A percentile compares a stretch with the other conserved stretches of the same genome.
Evolutionary conservation across 2,888 invertebrate genomes (phyloP).

Genomic region (Drosophila melanosoma): DNA sequence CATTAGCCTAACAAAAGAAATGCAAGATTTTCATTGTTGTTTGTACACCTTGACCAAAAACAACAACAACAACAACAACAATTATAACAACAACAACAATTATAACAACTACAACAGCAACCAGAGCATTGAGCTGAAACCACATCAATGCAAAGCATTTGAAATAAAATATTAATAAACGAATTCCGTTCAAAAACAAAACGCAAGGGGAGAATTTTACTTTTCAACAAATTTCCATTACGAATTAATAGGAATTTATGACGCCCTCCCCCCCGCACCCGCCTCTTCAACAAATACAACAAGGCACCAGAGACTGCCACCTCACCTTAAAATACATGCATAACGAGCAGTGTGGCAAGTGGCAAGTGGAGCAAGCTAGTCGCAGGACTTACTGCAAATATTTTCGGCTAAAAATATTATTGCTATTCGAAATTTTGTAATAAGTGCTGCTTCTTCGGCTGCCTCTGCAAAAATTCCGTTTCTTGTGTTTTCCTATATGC

Average conservation of each 20-base stretch:
- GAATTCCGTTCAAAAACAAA: slow-evolving; percentile 47
- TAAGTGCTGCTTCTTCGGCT: slow-evolving; percentile 23
- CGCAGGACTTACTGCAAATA: slow-evolving; percentile 32
- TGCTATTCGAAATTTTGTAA: slow-evolving; percentile 74
- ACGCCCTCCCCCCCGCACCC: slow-evolving; percentile 23
- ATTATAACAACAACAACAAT: not conserved
- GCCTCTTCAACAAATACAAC: not conserved
- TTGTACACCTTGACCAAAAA: slow-evolving; percentile 43
- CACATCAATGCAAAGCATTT: slow-evolving; percentile 41
- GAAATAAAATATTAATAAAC: slow-evolving; percentile 74
- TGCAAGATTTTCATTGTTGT: slow-evolving; percentile 33
- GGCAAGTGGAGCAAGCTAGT: slow-evolving; percentile 1
- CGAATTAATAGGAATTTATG: slow-evolving; percentile 80
- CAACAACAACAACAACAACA: not conserved
- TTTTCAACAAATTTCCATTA: slow-evolving; percentile 73
- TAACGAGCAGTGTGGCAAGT: not conserved
- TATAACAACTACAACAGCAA: not conserved
- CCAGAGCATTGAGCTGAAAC: slow-evolving; percentile 1
- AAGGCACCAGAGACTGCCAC: slow-evolving; percentile 16
- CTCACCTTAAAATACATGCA: slow-evolving; percentile 36
- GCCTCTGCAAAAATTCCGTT: slow-evolving; percentile 46
- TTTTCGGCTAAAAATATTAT: slow-evolving; percentile 75
- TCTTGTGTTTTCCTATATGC: slow-evolving; percentile 42
- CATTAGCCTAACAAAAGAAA: slow-evolving; percentile 41
- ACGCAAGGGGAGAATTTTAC: slow-evolving; percentile 33